Percentiles rank a stretch among this genome's conserved stretches.
phyloP scores from a whole-genome alignment of 2,113 vertebrate genomes.

The Brienomyrus longianalis region DNA sequence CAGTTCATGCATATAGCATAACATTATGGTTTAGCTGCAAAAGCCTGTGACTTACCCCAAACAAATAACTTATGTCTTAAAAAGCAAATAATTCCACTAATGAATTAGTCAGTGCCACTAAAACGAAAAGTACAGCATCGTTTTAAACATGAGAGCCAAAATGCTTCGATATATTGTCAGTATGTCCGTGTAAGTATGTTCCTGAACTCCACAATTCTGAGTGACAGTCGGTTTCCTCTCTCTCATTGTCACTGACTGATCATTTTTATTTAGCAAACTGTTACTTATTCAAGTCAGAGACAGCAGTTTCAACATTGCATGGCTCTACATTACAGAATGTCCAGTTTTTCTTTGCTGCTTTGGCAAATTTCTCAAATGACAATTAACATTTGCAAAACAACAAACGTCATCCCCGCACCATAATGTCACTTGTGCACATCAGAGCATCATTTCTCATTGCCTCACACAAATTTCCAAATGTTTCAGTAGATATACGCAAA shows the following conservation, averaged over 20 bases:
- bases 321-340: neutral
- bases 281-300: neutral
- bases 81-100: neutral
- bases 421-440: neutral
- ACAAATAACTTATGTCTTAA: neutral
- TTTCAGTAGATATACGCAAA: neutral
- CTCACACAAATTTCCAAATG: neutral
- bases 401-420: neutral
- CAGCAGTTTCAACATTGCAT: neutral
- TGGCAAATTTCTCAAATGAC: too few relatives aligned
- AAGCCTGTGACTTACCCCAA: neutral
- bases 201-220: neutral
- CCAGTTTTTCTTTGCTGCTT: too few relatives aligned
- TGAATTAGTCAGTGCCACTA: neutral
- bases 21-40: neutral
- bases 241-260: neutral
- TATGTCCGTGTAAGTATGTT: neutral
- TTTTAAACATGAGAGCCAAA: neutral
- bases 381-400: neutral
- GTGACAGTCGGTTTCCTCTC: neutral
- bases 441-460: neutral
- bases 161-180: neutral
- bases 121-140: neutral
- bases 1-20: neutral
- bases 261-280: neutral